Percentiles rank a stretch among this genome's conserved stretches.
Conservation (phyloP, 2,888 invertebrate species). For the Hylaea fasciaria region DNA sequence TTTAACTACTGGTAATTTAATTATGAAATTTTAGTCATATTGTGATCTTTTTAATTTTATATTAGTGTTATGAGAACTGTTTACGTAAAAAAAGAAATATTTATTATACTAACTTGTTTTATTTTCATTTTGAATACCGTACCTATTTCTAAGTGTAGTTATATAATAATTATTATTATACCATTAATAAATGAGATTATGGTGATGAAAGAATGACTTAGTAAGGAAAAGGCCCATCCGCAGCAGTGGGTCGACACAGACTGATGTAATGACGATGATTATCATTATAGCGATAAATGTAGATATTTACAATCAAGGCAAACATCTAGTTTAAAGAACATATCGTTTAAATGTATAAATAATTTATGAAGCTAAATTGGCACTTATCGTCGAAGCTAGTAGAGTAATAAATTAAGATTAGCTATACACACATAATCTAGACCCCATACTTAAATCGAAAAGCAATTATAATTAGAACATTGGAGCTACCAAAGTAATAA, state of each 20-base stretch:
- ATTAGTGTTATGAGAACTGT: conserved; percentile 20
- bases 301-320: no score
- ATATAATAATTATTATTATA: no score
- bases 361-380: conserved; percentile 4
- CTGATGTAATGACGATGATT: not conserved
- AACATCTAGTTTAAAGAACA: not conserved
- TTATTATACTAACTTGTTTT: conserved; percentile 20
- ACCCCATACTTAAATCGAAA: conserved; percentile 2
- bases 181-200: no score
- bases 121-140: not conserved
- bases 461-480: not conserved
- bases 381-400: not conserved
- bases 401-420: conserved; percentile 20
- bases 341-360: not conserved
- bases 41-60: conserved; percentile 26
- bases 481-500: no score
- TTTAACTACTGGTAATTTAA: conserved; percentile 51
- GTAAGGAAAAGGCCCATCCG: no score
- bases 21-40: conserved; percentile 22
- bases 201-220: no score
- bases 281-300: no score
- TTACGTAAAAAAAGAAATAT: conserved; percentile 30
- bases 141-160: no score
- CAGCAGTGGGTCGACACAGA: no score
- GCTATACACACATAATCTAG: conserved; percentile 16